Evolutionary conservation across 2,888 invertebrate genomes (phyloP).

Genomic region (Protophormia terraenovae): DNA sequence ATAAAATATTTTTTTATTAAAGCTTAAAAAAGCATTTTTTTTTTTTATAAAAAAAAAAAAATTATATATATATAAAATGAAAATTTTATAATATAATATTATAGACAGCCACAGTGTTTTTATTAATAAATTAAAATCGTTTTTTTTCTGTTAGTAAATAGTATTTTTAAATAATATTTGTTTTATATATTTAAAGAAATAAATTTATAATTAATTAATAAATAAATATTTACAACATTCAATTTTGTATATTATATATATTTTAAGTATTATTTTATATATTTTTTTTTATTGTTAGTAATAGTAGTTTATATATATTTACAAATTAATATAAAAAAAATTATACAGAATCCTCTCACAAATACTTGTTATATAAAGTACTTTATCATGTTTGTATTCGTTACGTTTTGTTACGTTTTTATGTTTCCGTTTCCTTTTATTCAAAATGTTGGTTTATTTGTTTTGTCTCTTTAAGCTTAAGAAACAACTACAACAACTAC

Average conservation of each 20-base stretch:
- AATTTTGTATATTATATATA: background rate
- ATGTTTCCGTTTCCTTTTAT: background rate
- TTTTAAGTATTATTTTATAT: background rate
- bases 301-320: background rate
- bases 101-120: too few relatives aligned
- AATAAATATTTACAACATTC: slow-evolving; percentile 38
- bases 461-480: background rate
- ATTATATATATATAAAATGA: too few relatives aligned
- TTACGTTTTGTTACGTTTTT: background rate
- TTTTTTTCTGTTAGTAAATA: too few relatives aligned
- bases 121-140: too few relatives aligned
- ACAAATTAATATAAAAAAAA: slow-evolving; percentile 47
- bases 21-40: background rate
- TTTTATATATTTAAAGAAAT: background rate
- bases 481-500: background rate
- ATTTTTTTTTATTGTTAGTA: background rate
- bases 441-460: background rate
- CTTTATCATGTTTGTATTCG: background rate
- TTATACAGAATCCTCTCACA: slow-evolving; percentile 77
- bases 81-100: too few relatives aligned
- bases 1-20: background rate
- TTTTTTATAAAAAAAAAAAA: background rate
- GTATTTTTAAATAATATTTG: too few relatives aligned
- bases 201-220: background rate
- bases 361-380: slow-evolving; percentile 69